Base-by-base conservation (phyloP, 1,140 invertebrate species). In the Polyergus mexicanus region DNA sequence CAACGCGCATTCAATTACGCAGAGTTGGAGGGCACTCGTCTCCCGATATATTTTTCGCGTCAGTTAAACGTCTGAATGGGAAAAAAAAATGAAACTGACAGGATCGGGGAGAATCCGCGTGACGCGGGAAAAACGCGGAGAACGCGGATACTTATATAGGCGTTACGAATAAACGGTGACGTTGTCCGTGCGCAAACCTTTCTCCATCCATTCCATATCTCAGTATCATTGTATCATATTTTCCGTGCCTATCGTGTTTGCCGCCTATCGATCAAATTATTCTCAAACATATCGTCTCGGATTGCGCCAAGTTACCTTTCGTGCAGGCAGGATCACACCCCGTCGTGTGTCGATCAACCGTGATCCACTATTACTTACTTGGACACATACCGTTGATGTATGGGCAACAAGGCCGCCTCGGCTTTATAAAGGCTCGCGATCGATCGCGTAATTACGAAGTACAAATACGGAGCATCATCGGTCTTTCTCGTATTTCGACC, bases 251-350 rank as follows among this genome's bases (percentile, higher is more conserved):
- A 25, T 88, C 88, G 83, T 86, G 88, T 69, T 16, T 54, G 77
- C 66, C 72, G 62, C 69, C 77, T 60, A 88, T 89, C 86, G 76
- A 89, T 89, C 87, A 89, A 88, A 89, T 89, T 88, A 63, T 88
- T 16, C 54, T 81, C 66, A 72, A 72, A 60, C 51, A 19, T 32
- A 32, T 16, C 69, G 66, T 60, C 47, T 54, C 32, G 54, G 65
- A 65, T 62, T 60, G 19, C 38, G 13, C 3, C 3, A 69, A 65
- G 72, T 76, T 76, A 28, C 62, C 69, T 76, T 81, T 76, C 88
- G 86, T 86, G 83, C 69, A 38, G 77, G 86, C 38, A 38, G 78
- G 54, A 81, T 47, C n/a, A n/a, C n/a, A 83, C 72, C 68, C 66
- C 16, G 13, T 19, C 38, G 54, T 56, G 54, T 56, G 54, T 81